Conservation (phyloP, 2,113 vertebrate genomes). For the Toxotes chatareus region DNA sequence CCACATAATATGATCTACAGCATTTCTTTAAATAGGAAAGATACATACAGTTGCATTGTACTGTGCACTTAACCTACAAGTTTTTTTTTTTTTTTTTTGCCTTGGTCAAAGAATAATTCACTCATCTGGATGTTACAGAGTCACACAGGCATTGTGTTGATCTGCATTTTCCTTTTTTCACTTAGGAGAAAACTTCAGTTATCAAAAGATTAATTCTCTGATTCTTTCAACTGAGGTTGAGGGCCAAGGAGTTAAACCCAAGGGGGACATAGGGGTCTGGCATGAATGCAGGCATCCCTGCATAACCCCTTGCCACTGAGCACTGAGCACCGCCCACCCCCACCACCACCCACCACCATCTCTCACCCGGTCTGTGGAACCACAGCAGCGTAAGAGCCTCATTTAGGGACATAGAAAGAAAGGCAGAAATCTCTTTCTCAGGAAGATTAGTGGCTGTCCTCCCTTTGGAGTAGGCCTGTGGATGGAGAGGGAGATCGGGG, state of each 20-base stretch:
- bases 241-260: conserved; percentile 65
- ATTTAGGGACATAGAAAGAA: conserved; percentile 80
- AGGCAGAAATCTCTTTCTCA: conserved; percentile 85
- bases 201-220: conserved; percentile 38
- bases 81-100: neutral
- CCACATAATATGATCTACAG: conserved; percentile 22
- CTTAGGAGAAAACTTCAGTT: conserved; percentile 29
- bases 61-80: neutral
- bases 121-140: neutral
- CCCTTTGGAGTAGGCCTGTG: conserved; percentile 79
- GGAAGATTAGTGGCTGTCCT: conserved; percentile 87
- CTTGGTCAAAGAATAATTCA: conserved; percentile 9
- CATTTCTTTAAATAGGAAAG: conserved; percentile 30
- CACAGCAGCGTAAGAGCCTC: conserved; percentile 80
- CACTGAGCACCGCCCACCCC: conserved; percentile 1
- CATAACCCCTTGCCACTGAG: conserved; percentile 57
- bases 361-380: conserved; percentile 69
- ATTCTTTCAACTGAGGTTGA: conserved; percentile 50
- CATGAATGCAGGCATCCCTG: conserved; percentile 73
- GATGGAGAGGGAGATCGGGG: conserved; percentile 54
- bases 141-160: neutral
- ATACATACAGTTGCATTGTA: neutral
- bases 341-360: conserved; percentile 18
- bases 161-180: conserved; percentile 13
- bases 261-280: conserved; percentile 46